Percentiles rank a stretch among this genome's conserved stretches.
These are phyloP conservation scores for Drosophila insularis DNA, from an alignment of 1,140 invertebrate genomes.

Conservation along the genomic window DNA sequence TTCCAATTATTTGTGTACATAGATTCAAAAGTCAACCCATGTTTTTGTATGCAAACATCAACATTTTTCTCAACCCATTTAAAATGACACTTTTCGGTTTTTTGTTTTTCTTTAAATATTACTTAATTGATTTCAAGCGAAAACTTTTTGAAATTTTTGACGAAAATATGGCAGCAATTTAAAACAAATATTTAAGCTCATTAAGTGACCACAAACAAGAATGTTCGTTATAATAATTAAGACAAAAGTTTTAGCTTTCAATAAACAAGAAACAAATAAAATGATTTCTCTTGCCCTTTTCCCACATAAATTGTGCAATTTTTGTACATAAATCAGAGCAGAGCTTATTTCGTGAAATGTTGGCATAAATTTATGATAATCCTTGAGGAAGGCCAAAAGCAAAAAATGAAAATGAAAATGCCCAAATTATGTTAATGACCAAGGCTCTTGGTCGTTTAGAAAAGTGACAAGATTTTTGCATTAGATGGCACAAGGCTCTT, in stretches of 20 bases:
- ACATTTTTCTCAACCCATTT: neutral
- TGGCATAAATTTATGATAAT: constrained; percentile 34
- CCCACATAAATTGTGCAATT: constrained; percentile 11
- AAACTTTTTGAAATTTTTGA: neutral
- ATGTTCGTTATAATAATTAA: constrained; percentile 4
- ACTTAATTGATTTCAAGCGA: no score
- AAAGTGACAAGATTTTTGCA: constrained; percentile 49
- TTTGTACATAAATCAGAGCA: constrained; percentile 34
- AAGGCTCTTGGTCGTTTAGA: neutral
- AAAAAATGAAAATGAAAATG: constrained; percentile 44
- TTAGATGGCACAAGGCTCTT: constrained; percentile 26
- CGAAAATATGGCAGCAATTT: neutral
- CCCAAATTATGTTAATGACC: constrained; percentile 58
- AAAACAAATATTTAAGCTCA: constrained; percentile 5
- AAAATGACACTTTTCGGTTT: neutral
- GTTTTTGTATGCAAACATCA: neutral
- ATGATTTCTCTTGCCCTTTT: constrained; percentile 1
- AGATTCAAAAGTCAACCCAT: neutral
- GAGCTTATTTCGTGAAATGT: constrained; percentile 3
- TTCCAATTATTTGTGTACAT: constrained; percentile 1
- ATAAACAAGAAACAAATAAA: neutral
- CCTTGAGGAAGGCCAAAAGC: constrained; percentile 19
- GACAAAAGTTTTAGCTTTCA: neutral
- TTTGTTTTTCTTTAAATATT: no score
- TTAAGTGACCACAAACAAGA: constrained; percentile 6